These are phyloP conservation scores for Danio kyathit DNA, from an alignment of 2,797 vertebrate species.

Conservation along the genomic window DNA sequence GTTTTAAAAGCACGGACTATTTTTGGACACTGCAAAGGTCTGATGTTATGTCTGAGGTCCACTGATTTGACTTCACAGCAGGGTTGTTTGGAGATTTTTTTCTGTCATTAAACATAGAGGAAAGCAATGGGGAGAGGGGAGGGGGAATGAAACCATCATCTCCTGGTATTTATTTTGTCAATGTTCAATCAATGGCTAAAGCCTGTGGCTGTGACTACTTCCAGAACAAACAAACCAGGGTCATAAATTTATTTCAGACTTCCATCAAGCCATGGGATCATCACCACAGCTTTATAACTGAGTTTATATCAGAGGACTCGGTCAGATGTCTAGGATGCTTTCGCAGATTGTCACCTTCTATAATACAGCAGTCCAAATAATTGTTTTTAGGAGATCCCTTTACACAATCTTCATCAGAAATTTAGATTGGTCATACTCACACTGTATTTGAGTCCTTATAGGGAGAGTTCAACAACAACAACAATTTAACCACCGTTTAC, in stretches of 20 bases:
- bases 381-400: constrained; percentile 9
- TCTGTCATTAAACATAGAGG: neutral
- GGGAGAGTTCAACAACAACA: too few species aligned
- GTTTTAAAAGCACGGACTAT: constrained; percentile 27
- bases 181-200: constrained; percentile 28
- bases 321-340: neutral
- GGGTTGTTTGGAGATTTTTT: neutral
- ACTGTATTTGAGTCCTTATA: too few species aligned
- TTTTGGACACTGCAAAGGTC: neutral
- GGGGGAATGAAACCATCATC: constrained; percentile 7
- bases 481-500: too few species aligned
- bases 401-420: neutral
- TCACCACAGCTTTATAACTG: neutral
- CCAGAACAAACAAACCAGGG: constrained; percentile 23
- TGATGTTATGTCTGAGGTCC: neutral
- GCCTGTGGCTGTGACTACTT: constrained; percentile 8
- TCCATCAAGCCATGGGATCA: constrained; percentile 34
- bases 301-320: neutral
- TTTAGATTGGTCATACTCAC: neutral
- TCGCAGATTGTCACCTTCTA: constrained; percentile 33
- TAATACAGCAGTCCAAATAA: constrained; percentile 10
- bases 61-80: constrained; percentile 1
- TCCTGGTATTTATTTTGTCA: constrained; percentile 31
- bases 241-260: constrained; percentile 23
- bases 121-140: neutral